These are phyloP conservation scores for Aquatica leii DNA, from an alignment of 2,888 invertebrate species.

Conservation along the genomic window DNA sequence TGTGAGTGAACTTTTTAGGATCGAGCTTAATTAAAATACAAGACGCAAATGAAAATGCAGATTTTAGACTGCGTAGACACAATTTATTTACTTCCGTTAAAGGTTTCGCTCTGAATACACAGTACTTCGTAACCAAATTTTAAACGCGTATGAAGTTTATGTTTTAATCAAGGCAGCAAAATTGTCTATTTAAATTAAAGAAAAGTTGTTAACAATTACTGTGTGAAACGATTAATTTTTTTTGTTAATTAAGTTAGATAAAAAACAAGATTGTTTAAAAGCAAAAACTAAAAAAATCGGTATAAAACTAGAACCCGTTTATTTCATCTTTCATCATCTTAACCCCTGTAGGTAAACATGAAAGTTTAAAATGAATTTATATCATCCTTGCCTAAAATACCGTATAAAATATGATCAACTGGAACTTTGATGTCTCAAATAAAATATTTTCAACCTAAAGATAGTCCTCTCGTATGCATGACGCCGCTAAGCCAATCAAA, in stretches of 20 bases:
- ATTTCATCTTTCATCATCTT: constrained; percentile 25
- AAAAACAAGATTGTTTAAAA: no score
- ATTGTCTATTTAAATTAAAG: no score
- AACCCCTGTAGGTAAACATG: constrained; percentile 28
- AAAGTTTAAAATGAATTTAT: constrained; percentile 36
- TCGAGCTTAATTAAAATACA: constrained; percentile 33
- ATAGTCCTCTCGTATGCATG: constrained; percentile 45
- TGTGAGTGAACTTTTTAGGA: constrained; percentile 22
- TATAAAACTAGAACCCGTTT: constrained; percentile 12
- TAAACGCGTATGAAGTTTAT: constrained; percentile 18
- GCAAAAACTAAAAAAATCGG: constrained; percentile 19
- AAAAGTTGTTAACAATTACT: no score
- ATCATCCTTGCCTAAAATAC: constrained; percentile 27
- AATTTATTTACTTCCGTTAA: constrained; percentile 30
- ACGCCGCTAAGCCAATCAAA: constrained; percentile 45
- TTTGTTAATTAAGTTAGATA: no score
- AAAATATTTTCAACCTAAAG: constrained; percentile 39
- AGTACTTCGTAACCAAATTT: constrained; percentile 15
- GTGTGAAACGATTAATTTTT: no score
- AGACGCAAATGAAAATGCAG: constrained; percentile 33
- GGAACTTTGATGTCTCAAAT: constrained; percentile 43
- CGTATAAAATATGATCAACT: constrained; percentile 44
- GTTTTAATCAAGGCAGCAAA: constrained; percentile 17
- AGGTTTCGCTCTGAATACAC: constrained; percentile 20
- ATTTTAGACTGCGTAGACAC: constrained; percentile 34